phyloP scores from a whole-genome alignment of 2,797 vertebrate species.

The Geotrypetes seraphini region DNA sequence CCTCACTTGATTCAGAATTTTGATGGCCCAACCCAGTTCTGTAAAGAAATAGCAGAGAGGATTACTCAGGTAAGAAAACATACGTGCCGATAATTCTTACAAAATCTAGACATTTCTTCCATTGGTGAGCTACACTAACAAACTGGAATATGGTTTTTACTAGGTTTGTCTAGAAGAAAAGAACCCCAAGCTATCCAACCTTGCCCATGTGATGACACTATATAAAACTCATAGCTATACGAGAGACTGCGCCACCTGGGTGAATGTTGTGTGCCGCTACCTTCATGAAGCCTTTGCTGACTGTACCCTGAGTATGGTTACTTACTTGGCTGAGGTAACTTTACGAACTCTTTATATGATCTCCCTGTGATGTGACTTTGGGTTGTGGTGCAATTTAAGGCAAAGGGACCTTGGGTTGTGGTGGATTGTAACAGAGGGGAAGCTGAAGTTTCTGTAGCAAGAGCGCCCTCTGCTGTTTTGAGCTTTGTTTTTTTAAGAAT shows the following conservation, averaged over 20 bases:
- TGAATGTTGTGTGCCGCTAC: constrained; percentile 93
- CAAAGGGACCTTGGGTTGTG: too few relatives aligned
- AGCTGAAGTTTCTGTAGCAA: too few relatives aligned
- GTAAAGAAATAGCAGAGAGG: constrained; percentile 90
- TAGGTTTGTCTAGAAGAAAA: constrained; percentile 95
- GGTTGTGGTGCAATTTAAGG: too few relatives aligned
- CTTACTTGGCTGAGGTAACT: constrained; percentile 89
- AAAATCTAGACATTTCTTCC: not conserved
- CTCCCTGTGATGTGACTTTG: not conserved
- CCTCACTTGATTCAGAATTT: constrained; percentile 96
- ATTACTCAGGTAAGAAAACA: constrained; percentile 80
- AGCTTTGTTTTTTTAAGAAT: too few relatives aligned
- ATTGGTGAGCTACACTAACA: not conserved
- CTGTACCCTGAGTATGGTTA: constrained; percentile 90
- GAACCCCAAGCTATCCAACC: constrained; percentile 87
- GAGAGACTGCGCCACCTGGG: constrained; percentile 89
- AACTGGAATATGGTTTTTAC: not conserved
- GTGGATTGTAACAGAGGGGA: too few relatives aligned
- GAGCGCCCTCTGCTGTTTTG: too few relatives aligned
- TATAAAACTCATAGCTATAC: constrained; percentile 97
- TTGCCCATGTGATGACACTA: constrained; percentile 96
- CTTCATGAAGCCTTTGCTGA: constrained; percentile 91
- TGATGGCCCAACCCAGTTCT: constrained; percentile 89
- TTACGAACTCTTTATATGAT: not conserved
- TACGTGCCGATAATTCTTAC: not conserved